Base-by-base conservation (phyloP, 2,797 vertebrate species). In the Brotula barbata region DNA sequence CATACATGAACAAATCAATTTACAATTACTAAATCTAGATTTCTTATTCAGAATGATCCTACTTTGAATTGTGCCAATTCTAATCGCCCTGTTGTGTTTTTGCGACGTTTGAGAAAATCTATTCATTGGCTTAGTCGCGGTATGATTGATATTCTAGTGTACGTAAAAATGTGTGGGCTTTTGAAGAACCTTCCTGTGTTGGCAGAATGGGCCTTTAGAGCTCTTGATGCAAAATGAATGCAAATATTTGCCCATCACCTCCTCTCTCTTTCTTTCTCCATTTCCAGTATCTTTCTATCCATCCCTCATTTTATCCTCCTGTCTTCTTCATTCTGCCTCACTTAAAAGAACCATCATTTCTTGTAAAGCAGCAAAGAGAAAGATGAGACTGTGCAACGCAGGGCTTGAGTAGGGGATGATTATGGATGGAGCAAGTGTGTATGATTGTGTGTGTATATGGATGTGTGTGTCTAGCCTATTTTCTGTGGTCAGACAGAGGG, bases 401-500 rank as follows among this genome's bases (percentile, higher is more conserved):
- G 40, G 33, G 52, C 37, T 67, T 10, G 34, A 41, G 60, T 46
- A 25, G 20, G 48, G 46, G 39, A 40, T 1, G 47, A 39, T 62
- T 56, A 31, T 42, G 34, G 50, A 61, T 61, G 47, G 48, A 42
- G 48, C 17, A 13, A 51, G 37, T 55, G 52, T 55, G 49, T 62
- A 61, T 36, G 55, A 40, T 51, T 58, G 64, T 53, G 44, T 50
- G 49, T 33, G 36, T 53, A 57, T 37, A 20, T 45, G 40, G 19
- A 51, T 42, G 67, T 31, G 50, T 64, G 54, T 73, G 56, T 52
- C 47, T 15, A 62, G 64, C 70, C 68, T 56, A 63, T 51, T 65
- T 58, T 84, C 68, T 82, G 80, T 61, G 82, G 85, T 85, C 70
- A 79, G 75, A 82, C 75, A 51, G 68, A 75, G 58, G 67, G 69